Base-by-base conservation (phyloP, 2,113 vertebrate genomes). In the Ictidomys tridecemlineatus region DNA sequence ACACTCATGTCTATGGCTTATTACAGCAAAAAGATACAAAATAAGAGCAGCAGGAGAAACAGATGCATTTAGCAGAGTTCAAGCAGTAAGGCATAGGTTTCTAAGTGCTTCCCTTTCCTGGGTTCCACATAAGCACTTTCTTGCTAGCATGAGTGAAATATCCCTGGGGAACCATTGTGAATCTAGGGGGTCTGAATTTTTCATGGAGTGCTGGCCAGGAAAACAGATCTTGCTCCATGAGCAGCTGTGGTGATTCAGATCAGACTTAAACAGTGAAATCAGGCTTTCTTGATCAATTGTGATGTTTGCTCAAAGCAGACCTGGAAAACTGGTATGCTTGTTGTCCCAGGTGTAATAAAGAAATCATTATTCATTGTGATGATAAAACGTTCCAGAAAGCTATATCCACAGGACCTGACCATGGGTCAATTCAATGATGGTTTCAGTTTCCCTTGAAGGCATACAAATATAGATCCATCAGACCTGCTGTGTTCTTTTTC, bases 271-370 rank as follows among this genome's bases (percentile, higher is more conserved):
- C 12, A 58, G 9, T 37, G 20, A 37, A 20, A 20, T 26, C 42
- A 32, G 14, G 56, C 56, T 11, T 2, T 26, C 5, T 2, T 56
- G 14, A 9, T 65, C 45, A 24, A 0, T 63, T 8, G 2, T 53
- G 18, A 37, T 37, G 4, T 51, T 34, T 42, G 5, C 12, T 5
- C 45, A 26, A 7, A 80, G 8, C 8, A 74, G 2, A 82, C 56
- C 22, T 24, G 16, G n/a, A 5, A 24, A 53, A 20, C 7, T n/a
- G 11, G 10, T 6, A 10, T 4, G 4, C 13, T 67, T 51, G 0
- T 9, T 86, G 42, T 63, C 24, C 56, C 83, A 42, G 3, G 1
- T 12, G 12, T 30, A 42, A 26, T 70, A 45, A 37, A 87, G 3
- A 58, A 45, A 8, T 4, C 18, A 48, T 70, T 37, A 2, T 12